Evolutionary conservation across 2,797 vertebrate species (phyloP), one percentile per base, ranked within the genome.

Genomic region (Mus caroli): DNA sequence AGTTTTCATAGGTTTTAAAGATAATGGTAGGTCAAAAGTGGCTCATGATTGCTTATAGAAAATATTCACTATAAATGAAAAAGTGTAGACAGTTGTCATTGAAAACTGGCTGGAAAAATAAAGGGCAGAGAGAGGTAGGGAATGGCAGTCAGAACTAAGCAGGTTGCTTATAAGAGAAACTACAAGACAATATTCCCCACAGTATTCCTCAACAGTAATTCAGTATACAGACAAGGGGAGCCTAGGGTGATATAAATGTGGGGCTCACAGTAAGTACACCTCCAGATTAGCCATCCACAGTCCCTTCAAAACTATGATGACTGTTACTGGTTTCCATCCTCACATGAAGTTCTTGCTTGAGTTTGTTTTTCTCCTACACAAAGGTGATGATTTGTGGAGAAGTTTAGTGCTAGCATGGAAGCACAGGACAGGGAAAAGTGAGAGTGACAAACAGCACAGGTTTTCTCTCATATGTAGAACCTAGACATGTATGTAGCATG

Each of bases 151-250:
- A 83, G 62, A 91, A 85, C 54, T 71, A 52, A 12, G 34, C 9
- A 56, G 34, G 76, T 52, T 91, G n/a, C 37, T 90, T 87, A 71
- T 43, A 80, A 84, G 43, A 94, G 79, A 97, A 95, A 94, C 75
- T 62, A 73, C 13, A 93, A 3, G 75, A 9, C 6, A 40, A 1
- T 84, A 34, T 92, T 95, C 89, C 40, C 13, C 46, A 80, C 79
- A 82, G 62, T 71, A 20, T 92, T 91, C 67, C 77, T 88, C 82
- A 71, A 85, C 6, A 76, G 3, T 54, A 26, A 73, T 89, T 85
- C 37, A 91, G 37, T 83, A 46, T 64, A 43, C 50, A 12, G 78
- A 26, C 19, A 75, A 46, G 31, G 24, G 17, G 6, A 83, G 88
- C 67, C 34, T 15, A n/a, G 26, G 19, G 31, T 50, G n/a, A 92